These are phyloP conservation scores for Atherinomorus stipes DNA, from an alignment of 2,113 vertebrate species.

Conservation along the genomic window DNA sequence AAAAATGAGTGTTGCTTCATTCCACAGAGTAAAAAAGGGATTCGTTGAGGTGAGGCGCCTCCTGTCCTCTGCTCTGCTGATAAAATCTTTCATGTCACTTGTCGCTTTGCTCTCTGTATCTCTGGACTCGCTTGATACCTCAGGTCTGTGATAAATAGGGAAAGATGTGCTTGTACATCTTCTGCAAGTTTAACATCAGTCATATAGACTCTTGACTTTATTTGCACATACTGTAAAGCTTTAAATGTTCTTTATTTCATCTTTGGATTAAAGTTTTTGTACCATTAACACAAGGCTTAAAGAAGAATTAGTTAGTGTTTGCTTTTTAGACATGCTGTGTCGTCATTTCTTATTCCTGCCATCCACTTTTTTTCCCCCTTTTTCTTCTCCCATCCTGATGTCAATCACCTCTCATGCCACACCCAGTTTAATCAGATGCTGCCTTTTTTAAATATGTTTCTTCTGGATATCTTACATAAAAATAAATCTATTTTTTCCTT, in stretches of 20 bases:
- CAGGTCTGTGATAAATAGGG: conserved; percentile 57
- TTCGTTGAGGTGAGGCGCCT: conserved; percentile 39
- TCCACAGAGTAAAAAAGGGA: conserved; percentile 37
- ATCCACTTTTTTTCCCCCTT: too few relatives aligned
- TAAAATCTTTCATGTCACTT: conserved; percentile 69
- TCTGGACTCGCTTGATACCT: conserved; percentile 47
- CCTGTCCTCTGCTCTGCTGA: conserved; percentile 51
- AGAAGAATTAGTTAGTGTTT: not conserved
- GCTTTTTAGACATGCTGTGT: too few relatives aligned
- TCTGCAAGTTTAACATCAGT: conserved; percentile 43
- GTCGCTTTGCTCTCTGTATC: conserved; percentile 63
- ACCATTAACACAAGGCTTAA: not conserved
- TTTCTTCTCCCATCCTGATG: too few relatives aligned
- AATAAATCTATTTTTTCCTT: too few relatives aligned
- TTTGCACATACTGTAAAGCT: conserved; percentile 54
- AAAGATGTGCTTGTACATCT: conserved; percentile 32
- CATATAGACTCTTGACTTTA: conserved; percentile 39
- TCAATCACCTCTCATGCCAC: too few relatives aligned
- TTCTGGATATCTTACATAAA: too few relatives aligned
- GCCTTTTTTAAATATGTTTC: too few relatives aligned
- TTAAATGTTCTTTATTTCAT: conserved; percentile 32
- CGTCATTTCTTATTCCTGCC: too few relatives aligned
- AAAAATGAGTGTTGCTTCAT: conserved; percentile 45
- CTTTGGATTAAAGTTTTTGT: conserved; percentile 12
- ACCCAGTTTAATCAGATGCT: too few relatives aligned